Evolutionary conservation across 2,888 invertebrate species (phyloP), one percentile per base, ranked within the genome.

Genomic region (Drosophila mulleri): DNA sequence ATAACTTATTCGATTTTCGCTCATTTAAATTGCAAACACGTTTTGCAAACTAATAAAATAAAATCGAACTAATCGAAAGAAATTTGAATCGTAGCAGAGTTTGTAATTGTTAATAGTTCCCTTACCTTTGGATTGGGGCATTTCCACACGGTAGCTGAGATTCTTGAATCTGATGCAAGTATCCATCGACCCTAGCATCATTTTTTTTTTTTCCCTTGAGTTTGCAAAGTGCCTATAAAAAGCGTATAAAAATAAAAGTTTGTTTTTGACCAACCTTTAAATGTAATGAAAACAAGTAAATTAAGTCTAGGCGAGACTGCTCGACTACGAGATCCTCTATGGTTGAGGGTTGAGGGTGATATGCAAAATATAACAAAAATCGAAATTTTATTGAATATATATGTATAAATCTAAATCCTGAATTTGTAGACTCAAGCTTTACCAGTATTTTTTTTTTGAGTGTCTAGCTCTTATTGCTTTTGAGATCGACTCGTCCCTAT

Each of bases 11-110:
- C 2, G 23, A 42, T 23, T 6, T 11, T 11, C 37, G n/a, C 18
- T 12, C 23, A 50, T 72, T 77, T 2, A 11, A 23, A 77, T 75
- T 63, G 5, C 7, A n/a, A 54, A 37, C 77, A 80, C 77, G 77
- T 54, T 54, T 20, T 63, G 37, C 6, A 14, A 35, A 29, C 18
- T 3, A 29, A 48, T 14, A 44, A 14, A 16, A 5, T n/a, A 8
- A 32, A 47, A 67, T 56, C 62, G 26, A 44, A 39, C 41, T 45
- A 45, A 58, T 63, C 20, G 18, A 42, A 53, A 2, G 1, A 23
- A n/a, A 48, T 26, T 35, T 7, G 61, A 61, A 44, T 32, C 18
- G 39, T 26, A 44, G 50, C 39, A 29, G n/a, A 1, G 8, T 35
- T 57, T 69, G 29, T 62, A 48, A 62, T 74, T 72, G 50, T 9